A percentile compares a stretch with the other conserved stretches of the same genome.
These are phyloP conservation scores for Prionace glauca DNA, from an alignment of 2,797 vertebrate genomes.

Conservation along the genomic window DNA sequence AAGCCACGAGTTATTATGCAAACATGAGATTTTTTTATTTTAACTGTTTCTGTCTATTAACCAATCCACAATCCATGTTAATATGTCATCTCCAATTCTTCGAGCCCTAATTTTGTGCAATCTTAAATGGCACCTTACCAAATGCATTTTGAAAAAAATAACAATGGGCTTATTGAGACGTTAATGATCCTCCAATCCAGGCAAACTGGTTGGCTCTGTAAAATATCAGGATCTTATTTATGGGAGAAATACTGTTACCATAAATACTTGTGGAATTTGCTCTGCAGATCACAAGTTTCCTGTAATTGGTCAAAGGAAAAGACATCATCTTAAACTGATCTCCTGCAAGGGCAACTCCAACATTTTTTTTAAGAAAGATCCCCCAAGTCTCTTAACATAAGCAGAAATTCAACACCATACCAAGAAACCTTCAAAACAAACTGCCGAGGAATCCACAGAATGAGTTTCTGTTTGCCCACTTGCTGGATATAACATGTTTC, in stretches of 20 bases:
- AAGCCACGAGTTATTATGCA: background rate
- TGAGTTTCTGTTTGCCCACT: no score
- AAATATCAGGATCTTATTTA: background rate
- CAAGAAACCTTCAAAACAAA: background rate
- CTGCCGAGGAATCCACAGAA: background rate
- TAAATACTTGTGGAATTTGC: background rate
- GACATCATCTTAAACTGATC: no score
- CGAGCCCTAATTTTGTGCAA: background rate
- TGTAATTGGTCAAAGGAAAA: no score
- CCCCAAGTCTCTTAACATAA: background rate
- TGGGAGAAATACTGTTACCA: background rate
- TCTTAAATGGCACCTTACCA: background rate
- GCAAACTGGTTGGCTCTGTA: background rate
- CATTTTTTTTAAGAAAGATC: no score
- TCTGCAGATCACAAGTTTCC: background rate
- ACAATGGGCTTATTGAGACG: background rate
- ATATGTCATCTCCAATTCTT: background rate
- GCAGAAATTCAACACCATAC: background rate
- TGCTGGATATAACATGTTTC: background rate
- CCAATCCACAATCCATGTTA: no score
- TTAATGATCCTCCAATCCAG: no score
- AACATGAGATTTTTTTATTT: background rate
- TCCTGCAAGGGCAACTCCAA: background rate
- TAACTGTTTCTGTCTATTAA: background rate
- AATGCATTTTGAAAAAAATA: background rate